Evolutionary conservation across 2,888 invertebrate genomes (phyloP).

Genomic region (Pilophorus perplexus): DNA sequence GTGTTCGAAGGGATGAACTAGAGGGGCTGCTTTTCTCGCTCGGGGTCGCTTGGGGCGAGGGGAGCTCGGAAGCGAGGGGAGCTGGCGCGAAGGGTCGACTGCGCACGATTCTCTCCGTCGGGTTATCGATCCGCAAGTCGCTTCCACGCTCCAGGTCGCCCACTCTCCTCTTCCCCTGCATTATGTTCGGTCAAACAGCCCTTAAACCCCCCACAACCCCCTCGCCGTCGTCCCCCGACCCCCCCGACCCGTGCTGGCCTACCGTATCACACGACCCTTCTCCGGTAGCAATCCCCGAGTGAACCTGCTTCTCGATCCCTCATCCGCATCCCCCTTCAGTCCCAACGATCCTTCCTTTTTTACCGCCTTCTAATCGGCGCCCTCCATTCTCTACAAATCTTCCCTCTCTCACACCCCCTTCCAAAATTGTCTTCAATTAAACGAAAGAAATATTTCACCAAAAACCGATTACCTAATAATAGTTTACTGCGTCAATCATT

Average conservation of each 20-base stretch:
- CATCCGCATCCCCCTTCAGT: background rate
- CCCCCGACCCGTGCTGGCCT: background rate
- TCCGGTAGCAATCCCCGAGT: too few relatives aligned
- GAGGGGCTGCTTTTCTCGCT: conserved; percentile 11
- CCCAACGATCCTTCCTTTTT: background rate
- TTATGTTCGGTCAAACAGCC: conserved; percentile 31
- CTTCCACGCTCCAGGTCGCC: conserved; percentile 33
- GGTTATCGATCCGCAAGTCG: conserved; percentile 35
- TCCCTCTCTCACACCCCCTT: too few relatives aligned
- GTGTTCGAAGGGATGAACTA: conserved; percentile 19
- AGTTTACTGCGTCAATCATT: too few relatives aligned
- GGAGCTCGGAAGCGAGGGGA: conserved; percentile 1
- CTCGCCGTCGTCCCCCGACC: background rate
- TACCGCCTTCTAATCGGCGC: too few relatives aligned
- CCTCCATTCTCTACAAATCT: too few relatives aligned
- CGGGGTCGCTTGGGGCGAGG: conserved; percentile 33
- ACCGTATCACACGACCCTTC: too few relatives aligned
- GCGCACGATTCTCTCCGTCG: conserved; percentile 16
- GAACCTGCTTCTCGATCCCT: too few relatives aligned
- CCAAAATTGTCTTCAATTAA: too few relatives aligned
- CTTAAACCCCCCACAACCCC: background rate
- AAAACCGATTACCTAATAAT: too few relatives aligned
- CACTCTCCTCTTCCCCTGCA: conserved; percentile 22
- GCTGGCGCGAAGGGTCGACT: conserved; percentile 27
- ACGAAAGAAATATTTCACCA: too few relatives aligned